Base-by-base conservation (phyloP, 1,140 invertebrate genomes). In the Elymnias hypermnestra region DNA sequence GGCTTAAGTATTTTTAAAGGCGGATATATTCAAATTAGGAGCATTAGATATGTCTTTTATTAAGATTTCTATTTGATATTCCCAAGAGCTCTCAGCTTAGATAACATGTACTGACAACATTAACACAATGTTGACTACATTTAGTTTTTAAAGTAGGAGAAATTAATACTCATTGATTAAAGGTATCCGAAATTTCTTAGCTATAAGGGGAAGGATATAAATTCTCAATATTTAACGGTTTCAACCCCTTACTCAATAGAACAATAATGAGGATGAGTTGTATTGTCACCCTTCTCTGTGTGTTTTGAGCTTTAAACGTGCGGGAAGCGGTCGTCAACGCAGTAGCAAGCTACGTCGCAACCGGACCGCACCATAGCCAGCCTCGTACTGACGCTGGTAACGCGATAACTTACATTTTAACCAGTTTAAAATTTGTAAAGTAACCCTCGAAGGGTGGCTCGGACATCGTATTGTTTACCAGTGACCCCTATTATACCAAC, bases 271-370 rank as follows among this genome's bases (percentile, higher is more conserved):
- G 67, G 74, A 83, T 75, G 76, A 73, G 61, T 49, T 41, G 51
- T 52, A 57, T 65, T 81, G 75, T 82, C 73, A 83, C 81, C 77
- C 81, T 84, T 83, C 79, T 79, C 72, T 53, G 53, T 49, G 49
- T 53, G 43, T 51, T 43, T 55, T 57, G 63, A 66, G 63, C 60
- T 63, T 35, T 48, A 38, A 42, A 31, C 25, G 43, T 25, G 61
- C 43, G 64, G 68, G 60, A 47, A 57, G 47, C 57, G 63, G 59
- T 9, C 26, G 3, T 29, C 26, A 29, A 29, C 26, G 47, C 77
- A 76, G 72, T 78, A 77, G 72, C 55, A 54, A 68, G 60, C 54
- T 46, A 69, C 61, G 63, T 50, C 60, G 81, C 81, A 74, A 53
- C 71, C 76, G 68, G 59, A 72, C 66, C 76, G 74, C 81, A 81